Conservation (phyloP, 2,113 vertebrate species). For the Lathamus discolor region DNA sequence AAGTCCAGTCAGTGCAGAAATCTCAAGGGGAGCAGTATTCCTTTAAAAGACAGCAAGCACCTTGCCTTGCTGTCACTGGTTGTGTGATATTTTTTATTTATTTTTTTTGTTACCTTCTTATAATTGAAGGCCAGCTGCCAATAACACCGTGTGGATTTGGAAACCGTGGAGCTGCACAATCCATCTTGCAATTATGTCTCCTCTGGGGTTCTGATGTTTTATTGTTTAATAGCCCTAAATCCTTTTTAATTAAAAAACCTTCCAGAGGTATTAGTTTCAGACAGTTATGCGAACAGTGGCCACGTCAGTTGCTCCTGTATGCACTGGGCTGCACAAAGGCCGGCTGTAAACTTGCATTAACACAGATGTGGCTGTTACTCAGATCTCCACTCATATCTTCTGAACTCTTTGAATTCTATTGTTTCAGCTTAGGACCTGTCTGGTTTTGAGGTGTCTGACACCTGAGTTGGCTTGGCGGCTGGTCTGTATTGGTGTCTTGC, state of each 20-base stretch:
- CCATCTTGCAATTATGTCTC: slow-evolving; percentile 43
- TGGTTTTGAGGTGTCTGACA: background rate
- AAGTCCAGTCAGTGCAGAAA: background rate
- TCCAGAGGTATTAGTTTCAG: slow-evolving; percentile 4
- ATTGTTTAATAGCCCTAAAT: slow-evolving; percentile 60
- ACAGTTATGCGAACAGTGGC: background rate
- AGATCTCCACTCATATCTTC: background rate
- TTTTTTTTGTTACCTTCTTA: background rate
- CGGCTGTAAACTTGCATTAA: background rate
- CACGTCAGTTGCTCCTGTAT: background rate
- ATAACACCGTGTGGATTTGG: slow-evolving; percentile 23
- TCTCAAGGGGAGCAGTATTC: background rate
- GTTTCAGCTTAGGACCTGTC: background rate
- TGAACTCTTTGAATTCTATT: background rate
- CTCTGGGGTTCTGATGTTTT: slow-evolving; percentile 50
- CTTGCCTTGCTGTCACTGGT: background rate
- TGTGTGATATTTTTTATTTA: background rate
- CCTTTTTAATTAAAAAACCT: slow-evolving; percentile 59
- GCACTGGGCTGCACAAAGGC: background rate
- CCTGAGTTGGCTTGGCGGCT: background rate
- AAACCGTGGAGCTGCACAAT: slow-evolving; percentile 17
- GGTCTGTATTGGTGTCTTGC: background rate
- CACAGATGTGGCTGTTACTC: background rate
- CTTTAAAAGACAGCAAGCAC: background rate
- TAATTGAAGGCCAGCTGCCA: slow-evolving; percentile 56